These are phyloP conservation scores for Tenthredo notha DNA, from an alignment of 2,888 invertebrate genomes.

Conservation along the genomic window DNA sequence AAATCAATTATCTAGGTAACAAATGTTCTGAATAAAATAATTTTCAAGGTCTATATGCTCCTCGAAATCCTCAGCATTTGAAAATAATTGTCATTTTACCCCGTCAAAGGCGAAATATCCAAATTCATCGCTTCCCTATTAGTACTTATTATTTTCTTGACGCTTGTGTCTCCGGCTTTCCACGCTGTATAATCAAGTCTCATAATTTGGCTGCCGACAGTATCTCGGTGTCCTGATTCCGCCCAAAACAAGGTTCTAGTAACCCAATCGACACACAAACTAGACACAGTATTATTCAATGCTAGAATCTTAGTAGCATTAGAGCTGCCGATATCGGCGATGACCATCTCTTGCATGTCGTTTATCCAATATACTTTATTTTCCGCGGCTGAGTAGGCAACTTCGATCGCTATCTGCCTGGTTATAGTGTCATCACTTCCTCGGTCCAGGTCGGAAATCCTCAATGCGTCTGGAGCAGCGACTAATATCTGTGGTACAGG, in stretches of 20 bases:
- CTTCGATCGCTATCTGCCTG: slow-evolving; percentile 85
- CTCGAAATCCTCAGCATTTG: not conserved
- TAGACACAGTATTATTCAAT: slow-evolving; percentile 82
- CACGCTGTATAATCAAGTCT: slow-evolving; percentile 83
- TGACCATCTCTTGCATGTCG: slow-evolving; percentile 86
- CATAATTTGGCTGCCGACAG: slow-evolving; percentile 81
- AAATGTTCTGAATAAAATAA: not conserved
- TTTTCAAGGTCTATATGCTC: not conserved
- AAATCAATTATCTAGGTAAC: slow-evolving; percentile 25
- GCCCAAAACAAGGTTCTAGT: slow-evolving; percentile 91
- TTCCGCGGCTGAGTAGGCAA: slow-evolving; percentile 86
- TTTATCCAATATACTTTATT: slow-evolving; percentile 91
- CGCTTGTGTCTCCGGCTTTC: slow-evolving; percentile 79
- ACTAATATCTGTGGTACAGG: slow-evolving; percentile 90
- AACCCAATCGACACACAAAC: slow-evolving; percentile 93
- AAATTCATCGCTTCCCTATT: slow-evolving; percentile 83
- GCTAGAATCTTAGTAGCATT: slow-evolving; percentile 81
- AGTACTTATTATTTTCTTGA: slow-evolving; percentile 80
- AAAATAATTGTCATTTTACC: slow-evolving; percentile 77
- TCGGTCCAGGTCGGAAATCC: slow-evolving; percentile 88
- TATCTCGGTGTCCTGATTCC: slow-evolving; percentile 80
- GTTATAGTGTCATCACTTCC: slow-evolving; percentile 83
- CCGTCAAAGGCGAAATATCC: slow-evolving; percentile 88
- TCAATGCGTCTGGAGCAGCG: slow-evolving; percentile 86
- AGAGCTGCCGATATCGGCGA: slow-evolving; percentile 81